Base-by-base conservation (phyloP, 2,797 vertebrate species). In the Trachurus trachurus region DNA sequence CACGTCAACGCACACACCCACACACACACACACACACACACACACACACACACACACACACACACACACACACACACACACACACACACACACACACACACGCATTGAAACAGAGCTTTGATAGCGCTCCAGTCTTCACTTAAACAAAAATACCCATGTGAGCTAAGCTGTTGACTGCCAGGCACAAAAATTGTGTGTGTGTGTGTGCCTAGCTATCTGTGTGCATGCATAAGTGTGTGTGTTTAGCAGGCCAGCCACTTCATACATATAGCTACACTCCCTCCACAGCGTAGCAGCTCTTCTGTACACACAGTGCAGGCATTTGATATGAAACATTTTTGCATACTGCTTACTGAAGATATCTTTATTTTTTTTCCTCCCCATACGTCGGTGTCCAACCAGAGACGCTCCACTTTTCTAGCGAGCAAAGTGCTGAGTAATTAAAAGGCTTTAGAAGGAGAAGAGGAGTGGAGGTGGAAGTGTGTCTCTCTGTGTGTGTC, bases 361-460 rank as follows among this genome's bases (percentile, higher is more conserved):
- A 21, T 72, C 58, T 17, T 8, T 17, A 7, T 40, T 57, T n/a
- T 10, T 57, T n/a, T 9, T 29, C 26, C 26, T 26, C 26, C 26
- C 58, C 63, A 37, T 66, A 72, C 76, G 77, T 40, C 54, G 56
- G 34, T 64, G 88, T 80, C 86, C 81, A 58, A 81, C 72, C 62
- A 31, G 79, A 37, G 29, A 64, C 15, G 44, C 77, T 86, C 37
- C 63, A 37, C 76, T 76, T 76, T 76, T 61, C 56, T 42, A 29
- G 54, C 2, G 34, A 73, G 72, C 70, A 75, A 75, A 85, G 81
- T 73, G 83, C 86, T 81, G 89, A 86, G 87, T 89, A 91, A 93
- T 92, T 92, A 92, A 89, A 89, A 16, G 9, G 57, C 76, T 81
- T 81, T 82, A 78, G 63, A 80, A 82, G 72, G 65, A 74, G 72